A percentile compares a stretch with the other conserved stretches of the same genome.
These are phyloP conservation scores for Dipodomys spectabilis DNA, from an alignment of 2,113 vertebrate species.

Conservation along the genomic window DNA sequence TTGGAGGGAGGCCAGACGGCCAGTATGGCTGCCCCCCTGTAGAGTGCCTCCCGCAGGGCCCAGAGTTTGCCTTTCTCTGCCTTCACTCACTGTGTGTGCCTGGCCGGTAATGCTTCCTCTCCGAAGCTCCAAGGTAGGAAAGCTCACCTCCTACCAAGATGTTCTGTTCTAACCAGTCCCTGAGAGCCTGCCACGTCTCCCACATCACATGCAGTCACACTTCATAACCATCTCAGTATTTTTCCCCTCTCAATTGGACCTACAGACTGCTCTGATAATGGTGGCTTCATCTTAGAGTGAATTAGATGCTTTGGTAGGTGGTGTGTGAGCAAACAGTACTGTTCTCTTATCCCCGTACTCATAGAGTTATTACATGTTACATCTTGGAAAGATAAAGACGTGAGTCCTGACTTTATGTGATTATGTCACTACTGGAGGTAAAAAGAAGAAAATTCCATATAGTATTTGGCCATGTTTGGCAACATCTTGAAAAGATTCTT, in stretches of 20 bases:
- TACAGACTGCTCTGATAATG: not conserved
- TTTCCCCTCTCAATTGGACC: not conserved
- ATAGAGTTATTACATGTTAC: not conserved
- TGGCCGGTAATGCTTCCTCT: not conserved
- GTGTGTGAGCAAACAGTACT: not conserved
- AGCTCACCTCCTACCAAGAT: not conserved
- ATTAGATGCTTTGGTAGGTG: not conserved
- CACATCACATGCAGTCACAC: not conserved
- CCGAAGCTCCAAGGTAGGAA: not conserved
- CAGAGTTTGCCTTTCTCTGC: not conserved
- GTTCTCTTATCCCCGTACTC: not conserved
- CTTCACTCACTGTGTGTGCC: not conserved
- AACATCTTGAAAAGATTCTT: not conserved
- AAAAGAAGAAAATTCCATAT: not conserved
- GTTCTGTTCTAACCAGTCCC: not conserved
- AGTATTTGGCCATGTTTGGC: not conserved
- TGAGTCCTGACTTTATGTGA: not conserved
- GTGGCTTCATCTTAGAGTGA: not conserved
- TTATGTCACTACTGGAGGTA: not conserved
- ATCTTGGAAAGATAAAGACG: slow-evolving; percentile 2
- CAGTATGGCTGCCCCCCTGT: not conserved
- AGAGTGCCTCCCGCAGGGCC: not conserved
- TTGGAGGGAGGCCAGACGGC: no score
- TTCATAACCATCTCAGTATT: slow-evolving; percentile 13
- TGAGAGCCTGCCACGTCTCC: no score